These are phyloP conservation scores for Athripsodes cinereus DNA, from an alignment of 2,888 invertebrate genomes.

Conservation along the genomic window DNA sequence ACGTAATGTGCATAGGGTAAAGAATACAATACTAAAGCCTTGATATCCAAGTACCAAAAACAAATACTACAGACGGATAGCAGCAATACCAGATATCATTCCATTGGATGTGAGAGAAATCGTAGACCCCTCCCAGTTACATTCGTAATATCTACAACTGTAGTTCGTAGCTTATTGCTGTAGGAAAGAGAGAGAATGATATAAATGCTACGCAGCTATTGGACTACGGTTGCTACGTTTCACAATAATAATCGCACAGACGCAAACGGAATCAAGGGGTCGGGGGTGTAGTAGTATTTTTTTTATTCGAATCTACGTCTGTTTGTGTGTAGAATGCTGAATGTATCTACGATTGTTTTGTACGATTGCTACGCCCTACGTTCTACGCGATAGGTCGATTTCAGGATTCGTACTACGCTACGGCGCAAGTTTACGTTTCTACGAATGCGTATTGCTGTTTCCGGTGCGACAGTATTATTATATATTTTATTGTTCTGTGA, in stretches of 20 bases:
- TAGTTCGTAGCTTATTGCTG: conserved; percentile 30
- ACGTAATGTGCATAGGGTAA: no score
- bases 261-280: neutral
- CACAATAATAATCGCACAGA: conserved; percentile 21
- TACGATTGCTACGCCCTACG: conserved; percentile 17
- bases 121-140: conserved; percentile 43
- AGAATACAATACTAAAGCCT: no score
- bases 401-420: neutral
- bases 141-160: conserved; percentile 48
- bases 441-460: neutral
- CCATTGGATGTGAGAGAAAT: conserved; percentile 33
- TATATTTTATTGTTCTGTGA: neutral
- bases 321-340: conserved; percentile 42
- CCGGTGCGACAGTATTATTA: conserved; percentile 28
- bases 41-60: conserved; percentile 9
- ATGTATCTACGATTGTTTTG: conserved; percentile 28
- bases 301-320: conserved; percentile 34
- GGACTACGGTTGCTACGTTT: conserved; percentile 23
- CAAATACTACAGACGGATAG: conserved; percentile 32
- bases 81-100: conserved; percentile 53
- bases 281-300: conserved; percentile 22
- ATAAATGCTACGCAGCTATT: conserved; percentile 44
- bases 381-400: neutral
- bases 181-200: conserved; percentile 44
- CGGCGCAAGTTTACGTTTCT: conserved; percentile 13